These are phyloP conservation scores for Boleophthalmus pectinirostris DNA, from an alignment of 2,113 vertebrate genomes.

Conservation along the genomic window DNA sequence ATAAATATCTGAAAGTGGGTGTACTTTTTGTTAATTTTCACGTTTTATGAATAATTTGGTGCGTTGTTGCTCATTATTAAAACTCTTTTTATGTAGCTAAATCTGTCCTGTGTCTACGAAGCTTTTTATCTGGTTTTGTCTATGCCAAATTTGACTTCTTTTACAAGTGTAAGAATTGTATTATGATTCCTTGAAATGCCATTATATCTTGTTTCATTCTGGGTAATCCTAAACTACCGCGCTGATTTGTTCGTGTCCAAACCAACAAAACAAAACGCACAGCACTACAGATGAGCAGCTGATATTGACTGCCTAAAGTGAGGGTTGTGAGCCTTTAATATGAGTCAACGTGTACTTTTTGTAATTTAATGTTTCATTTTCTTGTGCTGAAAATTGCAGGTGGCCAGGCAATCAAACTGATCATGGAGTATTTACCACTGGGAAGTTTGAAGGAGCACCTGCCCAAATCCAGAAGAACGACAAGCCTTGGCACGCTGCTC, in stretches of 20 bases:
- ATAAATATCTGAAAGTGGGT: too few species aligned
- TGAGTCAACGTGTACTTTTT: too few species aligned
- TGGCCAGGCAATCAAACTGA: slow-evolving; percentile 91
- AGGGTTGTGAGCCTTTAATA: too few species aligned
- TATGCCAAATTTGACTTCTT: not conserved
- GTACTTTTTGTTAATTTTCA: not conserved
- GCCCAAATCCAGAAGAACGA: slow-evolving; percentile 86
- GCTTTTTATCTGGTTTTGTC: not conserved
- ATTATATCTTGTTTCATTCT: not conserved
- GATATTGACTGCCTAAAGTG: too few species aligned
- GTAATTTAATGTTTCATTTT: not conserved
- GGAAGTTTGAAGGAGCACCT: slow-evolving; percentile 97
- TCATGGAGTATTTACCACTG: slow-evolving; percentile 97
- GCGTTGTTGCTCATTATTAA: not conserved
- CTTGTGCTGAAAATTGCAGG: slow-evolving; percentile 67
- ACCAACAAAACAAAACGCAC: too few species aligned
- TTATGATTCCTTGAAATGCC: not conserved
- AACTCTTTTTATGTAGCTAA: not conserved
- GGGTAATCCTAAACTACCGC: not conserved
- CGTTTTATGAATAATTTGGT: not conserved
- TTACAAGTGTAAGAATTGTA: not conserved
- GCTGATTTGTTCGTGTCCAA: too few species aligned
- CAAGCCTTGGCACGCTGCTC: slow-evolving; percentile 84
- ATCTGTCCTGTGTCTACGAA: not conserved
- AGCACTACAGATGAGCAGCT: too few species aligned